Base-by-base conservation (phyloP, 2,113 vertebrate genomes). In the Percopsis transmontana region DNA sequence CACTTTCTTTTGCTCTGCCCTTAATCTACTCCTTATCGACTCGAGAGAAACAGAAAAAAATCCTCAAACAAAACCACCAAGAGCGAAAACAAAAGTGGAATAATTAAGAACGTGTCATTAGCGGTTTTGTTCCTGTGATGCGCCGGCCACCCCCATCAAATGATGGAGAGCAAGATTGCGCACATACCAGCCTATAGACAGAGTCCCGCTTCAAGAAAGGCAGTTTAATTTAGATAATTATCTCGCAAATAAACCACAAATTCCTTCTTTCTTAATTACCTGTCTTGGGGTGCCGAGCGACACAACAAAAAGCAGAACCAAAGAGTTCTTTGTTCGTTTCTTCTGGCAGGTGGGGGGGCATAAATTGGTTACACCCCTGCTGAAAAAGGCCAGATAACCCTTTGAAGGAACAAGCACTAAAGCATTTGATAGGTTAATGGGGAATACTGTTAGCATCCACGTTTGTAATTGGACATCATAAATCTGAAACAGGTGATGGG, bases 401-500 rank as follows among this genome's bases (percentile, higher is more conserved):
- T 83, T 90, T 90, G 91, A 92, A 88, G 89, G 88, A 86, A 87
- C 85, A 81, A 83, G 91, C 91, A 91, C 90, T 89, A 90, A 90
- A 93, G 91, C 88, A 83, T 85, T 85, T 88, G 89, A 79, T 79
- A 91, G 93, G 92, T 94, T 91, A 95, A 97, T 96, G 94, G 93
- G 90, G 94, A 92, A 83, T 81, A 92, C 82, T 81, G 82, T 77
- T 74, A 90, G 91, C 85, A 87, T 82, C 84, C 85, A 63, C 87
- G 88, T 88, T 94, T 94, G 90, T 94, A 93, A 92, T 85, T 89
- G 81, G 88, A 77, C 88, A 84, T 92, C 92, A 94, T 99, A 95
- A 96, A 98, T 98, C 95, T 95, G 92, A 83, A 87, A 85, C 84
- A 85, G 74, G 79, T 83, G 89, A 92, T 88, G 92, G 89, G 86